Evolutionary conservation across 2,888 invertebrate genomes (phyloP).

Genomic region (Caenorhabditis sp.): DNA sequence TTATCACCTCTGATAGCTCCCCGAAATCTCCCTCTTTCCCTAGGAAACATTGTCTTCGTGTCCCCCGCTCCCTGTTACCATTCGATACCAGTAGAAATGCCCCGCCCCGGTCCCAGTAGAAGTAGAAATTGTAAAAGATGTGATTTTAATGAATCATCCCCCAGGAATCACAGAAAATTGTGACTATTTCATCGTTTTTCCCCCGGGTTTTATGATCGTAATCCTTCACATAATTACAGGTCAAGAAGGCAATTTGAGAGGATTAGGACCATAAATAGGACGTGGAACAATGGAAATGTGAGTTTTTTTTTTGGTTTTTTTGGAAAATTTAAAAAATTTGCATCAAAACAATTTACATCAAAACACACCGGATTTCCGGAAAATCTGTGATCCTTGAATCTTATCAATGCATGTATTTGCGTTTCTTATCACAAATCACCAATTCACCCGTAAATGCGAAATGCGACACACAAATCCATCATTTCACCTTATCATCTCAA

Average conservation of each 20-base stretch:
- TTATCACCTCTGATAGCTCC: not conserved
- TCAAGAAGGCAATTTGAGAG: not conserved
- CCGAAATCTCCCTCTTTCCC: not conserved
- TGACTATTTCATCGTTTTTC: not conserved
- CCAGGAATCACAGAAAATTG: constrained; percentile 6
- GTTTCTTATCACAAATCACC: not conserved
- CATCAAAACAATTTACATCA: not conserved
- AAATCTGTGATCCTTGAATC: not conserved
- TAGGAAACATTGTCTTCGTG: not conserved
- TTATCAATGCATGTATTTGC: no score
- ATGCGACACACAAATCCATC: not conserved
- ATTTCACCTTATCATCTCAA: not conserved
- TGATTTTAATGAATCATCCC: not conserved
- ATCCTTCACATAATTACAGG: constrained; percentile 18
- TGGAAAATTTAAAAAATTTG: not conserved
- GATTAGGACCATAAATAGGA: no score
- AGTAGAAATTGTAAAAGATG: not conserved
- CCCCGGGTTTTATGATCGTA: constrained; percentile 11
- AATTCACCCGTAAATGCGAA: not conserved
- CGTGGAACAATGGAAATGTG: no score
- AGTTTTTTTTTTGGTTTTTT: not conserved
- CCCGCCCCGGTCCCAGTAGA: not conserved
- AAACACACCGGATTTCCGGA: not conserved
- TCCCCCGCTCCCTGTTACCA: not conserved
- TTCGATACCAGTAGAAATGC: not conserved